Percentiles rank a stretch among this genome's conserved stretches.
These are phyloP conservation scores for Pelobates fuscus DNA, from an alignment of 2,113 vertebrate genomes.

Conservation along the genomic window DNA sequence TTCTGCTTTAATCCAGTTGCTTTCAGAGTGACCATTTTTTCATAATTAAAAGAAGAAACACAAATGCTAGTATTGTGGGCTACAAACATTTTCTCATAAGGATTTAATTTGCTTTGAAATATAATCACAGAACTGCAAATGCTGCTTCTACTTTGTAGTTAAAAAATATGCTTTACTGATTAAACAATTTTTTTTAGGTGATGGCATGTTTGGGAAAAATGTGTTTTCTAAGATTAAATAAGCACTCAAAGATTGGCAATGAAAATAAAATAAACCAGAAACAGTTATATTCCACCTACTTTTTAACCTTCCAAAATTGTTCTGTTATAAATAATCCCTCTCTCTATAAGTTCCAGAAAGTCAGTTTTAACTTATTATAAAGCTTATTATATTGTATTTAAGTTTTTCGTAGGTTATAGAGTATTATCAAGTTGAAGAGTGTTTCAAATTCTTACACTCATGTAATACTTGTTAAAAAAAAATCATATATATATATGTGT, in stretches of 20 bases:
- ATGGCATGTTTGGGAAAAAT: slow-evolving; percentile 40
- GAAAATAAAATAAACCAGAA: slow-evolving; percentile 36
- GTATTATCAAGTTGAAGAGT: too few relatives aligned
- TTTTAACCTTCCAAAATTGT: neutral
- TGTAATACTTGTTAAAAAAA: too few relatives aligned
- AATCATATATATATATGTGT: too few relatives aligned
- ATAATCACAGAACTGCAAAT: slow-evolving; percentile 4
- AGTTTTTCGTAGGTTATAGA: too few relatives aligned
- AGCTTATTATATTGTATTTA: too few relatives aligned
- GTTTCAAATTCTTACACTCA: too few relatives aligned
- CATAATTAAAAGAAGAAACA: too few relatives aligned
- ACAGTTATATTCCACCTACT: neutral
- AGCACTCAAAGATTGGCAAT: slow-evolving; percentile 9
- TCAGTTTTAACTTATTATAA: too few relatives aligned
- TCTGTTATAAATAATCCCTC: neutral
- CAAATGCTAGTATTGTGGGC: too few relatives aligned
- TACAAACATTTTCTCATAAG: neutral
- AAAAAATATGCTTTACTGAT: slow-evolving; percentile 21
- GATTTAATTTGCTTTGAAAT: slow-evolving; percentile 36
- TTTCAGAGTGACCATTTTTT: too few relatives aligned
- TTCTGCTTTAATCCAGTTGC: too few relatives aligned
- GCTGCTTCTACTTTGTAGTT: slow-evolving; percentile 23
- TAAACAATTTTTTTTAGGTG: slow-evolving; percentile 34
- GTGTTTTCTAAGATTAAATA: slow-evolving; percentile 40
- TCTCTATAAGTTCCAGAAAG: too few relatives aligned